Conservation (phyloP, 2,113 vertebrate genomes). For the Scortum barcoo region DNA sequence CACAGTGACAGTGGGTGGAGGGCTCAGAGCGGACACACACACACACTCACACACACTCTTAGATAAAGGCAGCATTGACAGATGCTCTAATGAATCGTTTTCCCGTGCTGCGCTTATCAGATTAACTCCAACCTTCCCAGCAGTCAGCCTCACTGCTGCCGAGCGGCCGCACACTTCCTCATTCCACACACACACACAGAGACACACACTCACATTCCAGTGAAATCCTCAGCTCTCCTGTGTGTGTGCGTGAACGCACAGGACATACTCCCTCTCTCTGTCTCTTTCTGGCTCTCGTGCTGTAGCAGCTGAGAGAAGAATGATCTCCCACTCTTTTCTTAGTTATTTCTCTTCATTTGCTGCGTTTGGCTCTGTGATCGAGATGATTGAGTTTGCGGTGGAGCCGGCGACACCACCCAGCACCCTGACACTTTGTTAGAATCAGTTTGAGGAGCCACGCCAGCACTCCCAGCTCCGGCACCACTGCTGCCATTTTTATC, state of each 20-base stretch:
- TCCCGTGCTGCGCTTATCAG: slow-evolving; percentile 50
- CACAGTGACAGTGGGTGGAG: background rate
- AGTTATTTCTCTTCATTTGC: background rate
- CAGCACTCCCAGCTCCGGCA: slow-evolving; percentile 1
- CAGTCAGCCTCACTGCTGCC: slow-evolving; percentile 1
- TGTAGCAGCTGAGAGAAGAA: background rate
- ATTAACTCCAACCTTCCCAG: slow-evolving; percentile 51
- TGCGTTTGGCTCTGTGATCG: background rate
- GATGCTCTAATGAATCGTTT: slow-evolving; percentile 46
- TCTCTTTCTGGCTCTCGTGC: background rate
- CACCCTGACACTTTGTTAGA: slow-evolving; percentile 1
- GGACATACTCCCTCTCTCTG: slow-evolving; percentile 15
- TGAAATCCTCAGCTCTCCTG: slow-evolving; percentile 57
- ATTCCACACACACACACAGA: slow-evolving; percentile 77
- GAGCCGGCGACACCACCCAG: slow-evolving; percentile 17
- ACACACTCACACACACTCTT: background rate
- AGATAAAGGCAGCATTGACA: slow-evolving; percentile 44
- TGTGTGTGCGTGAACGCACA: slow-evolving; percentile 46
- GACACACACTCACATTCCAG: slow-evolving; percentile 73
- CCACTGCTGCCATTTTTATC: slow-evolving; percentile 12
- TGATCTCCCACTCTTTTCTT: background rate
- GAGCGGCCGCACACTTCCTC: slow-evolving; percentile 71
- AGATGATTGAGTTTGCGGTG: background rate
- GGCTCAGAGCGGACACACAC: background rate
- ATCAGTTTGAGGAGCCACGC: background rate